Percentiles rank a stretch among this genome's conserved stretches.
Evolutionary conservation across 92 coral and sea anemone species (phyloP).

Genomic region (Diadumene lineata): DNA sequence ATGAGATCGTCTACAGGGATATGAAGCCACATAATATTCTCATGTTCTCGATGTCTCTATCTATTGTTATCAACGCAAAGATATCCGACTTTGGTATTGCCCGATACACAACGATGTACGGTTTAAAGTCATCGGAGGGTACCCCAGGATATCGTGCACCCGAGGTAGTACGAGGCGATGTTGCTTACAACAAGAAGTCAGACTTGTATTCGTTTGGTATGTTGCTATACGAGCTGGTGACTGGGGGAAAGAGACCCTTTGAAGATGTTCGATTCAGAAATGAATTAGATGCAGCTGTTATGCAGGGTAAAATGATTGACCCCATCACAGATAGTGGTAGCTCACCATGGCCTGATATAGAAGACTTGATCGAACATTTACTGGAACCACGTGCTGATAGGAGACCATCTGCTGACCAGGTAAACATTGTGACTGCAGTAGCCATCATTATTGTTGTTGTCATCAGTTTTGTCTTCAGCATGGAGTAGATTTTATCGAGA

Average conservation of each 20-base stretch:
- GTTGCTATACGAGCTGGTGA: slow-evolving; percentile 92
- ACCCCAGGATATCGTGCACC: slow-evolving; percentile 99
- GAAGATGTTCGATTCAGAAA: slow-evolving; percentile 88
- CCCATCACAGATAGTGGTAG: slow-evolving; percentile 80
- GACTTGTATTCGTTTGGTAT: slow-evolving; percentile 97
- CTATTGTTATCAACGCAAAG: slow-evolving; percentile 90
- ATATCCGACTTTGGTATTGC: slow-evolving; percentile 93
- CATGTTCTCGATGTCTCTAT: slow-evolving; percentile 78
- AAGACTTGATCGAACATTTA: slow-evolving; percentile 81
- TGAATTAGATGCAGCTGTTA: slow-evolving; percentile 91
- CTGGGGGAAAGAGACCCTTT: slow-evolving; percentile 93
- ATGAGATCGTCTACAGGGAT: slow-evolving; percentile 94
- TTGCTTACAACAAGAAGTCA: slow-evolving; percentile 81
- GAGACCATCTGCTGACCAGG: slow-evolving; percentile 95
- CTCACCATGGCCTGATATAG: slow-evolving; percentile 97
- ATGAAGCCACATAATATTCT: slow-evolving; percentile 98
- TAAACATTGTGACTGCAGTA: slow-evolving; percentile 4
- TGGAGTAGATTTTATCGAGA: background rate
- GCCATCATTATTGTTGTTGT: background rate
- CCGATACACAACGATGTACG: slow-evolving; percentile 86
- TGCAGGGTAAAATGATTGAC: slow-evolving; percentile 86
- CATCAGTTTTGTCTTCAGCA: background rate
- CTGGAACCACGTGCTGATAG: slow-evolving; percentile 72
- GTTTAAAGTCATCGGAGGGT: slow-evolving; percentile 91
- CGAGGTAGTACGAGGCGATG: slow-evolving; percentile 93